Base-by-base conservation (phyloP, 2,113 vertebrate species). In the Fregata magnificens region DNA sequence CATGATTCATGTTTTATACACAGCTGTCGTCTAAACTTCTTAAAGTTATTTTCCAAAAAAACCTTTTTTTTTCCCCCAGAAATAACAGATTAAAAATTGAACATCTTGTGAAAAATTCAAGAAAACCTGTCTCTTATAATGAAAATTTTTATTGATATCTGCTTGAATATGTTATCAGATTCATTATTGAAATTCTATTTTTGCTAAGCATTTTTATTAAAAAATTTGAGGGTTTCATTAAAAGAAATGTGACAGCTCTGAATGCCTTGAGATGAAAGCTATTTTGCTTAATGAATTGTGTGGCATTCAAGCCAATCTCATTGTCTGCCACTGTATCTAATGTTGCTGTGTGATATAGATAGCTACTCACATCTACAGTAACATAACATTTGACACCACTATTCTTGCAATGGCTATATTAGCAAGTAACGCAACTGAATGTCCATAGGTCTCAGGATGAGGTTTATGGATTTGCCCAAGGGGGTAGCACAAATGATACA, bases 61-160 rank as follows among this genome's bases (percentile, higher is more conserved):
- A 20, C 2, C 1, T 2, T 2, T 16, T n/a, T 45, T 22, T 56
- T 22, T 19, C 3, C 0, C 7, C 18, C 10, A 34, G 36, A 77
- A 95, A 73, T 53, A 86, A 82, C 28, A 28, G 38, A 76, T 94
- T 93, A 96, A 92, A 94, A 83, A 78, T 92, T 88, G 5, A 95
- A 36, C 32, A 59, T 55, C 95, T 81, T 71, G 47, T 83, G 55
- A 95, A 97, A 97, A 92, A 96, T 74, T 92, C n/a, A 96, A 63
- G 63, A 71, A 92, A 92, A 93, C 66, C 9, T 74, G 52, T 76
- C 80, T 45, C 36, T 56, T 71, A 40, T 84, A 95, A 95, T 92
- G 85, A 92, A 74, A 91, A 82, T 72, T 93, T 94, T 97, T 94
- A 97, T 93, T 97, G 86, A 95, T 95, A 93, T 76, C 63, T 94